Conservation (phyloP, 2,888 invertebrate species). For the Andrena chrysosceles region DNA sequence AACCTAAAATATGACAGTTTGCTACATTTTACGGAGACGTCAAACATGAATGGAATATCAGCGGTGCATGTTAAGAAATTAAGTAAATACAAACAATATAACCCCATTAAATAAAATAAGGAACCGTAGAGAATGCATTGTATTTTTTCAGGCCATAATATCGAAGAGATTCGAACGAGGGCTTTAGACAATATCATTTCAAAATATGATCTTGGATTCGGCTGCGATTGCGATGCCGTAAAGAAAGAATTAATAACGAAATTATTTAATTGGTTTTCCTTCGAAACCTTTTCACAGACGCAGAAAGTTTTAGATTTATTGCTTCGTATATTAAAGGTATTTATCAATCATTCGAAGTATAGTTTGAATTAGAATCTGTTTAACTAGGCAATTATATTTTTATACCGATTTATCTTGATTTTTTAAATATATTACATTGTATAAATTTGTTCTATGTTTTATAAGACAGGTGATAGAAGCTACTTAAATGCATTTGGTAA, state of each 20-base stretch:
- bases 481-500: slow-evolving; percentile 76
- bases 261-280: slow-evolving; percentile 88
- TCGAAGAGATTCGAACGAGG: slow-evolving; percentile 87
- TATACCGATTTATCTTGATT: not conserved
- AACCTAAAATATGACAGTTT: slow-evolving; percentile 52
- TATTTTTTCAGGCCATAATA: slow-evolving; percentile 85
- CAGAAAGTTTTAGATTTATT: slow-evolving; percentile 87
- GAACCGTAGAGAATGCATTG: not conserved
- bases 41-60: slow-evolving; percentile 72
- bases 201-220: slow-evolving; percentile 88
- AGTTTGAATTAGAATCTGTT: slow-evolving; percentile 73
- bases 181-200: slow-evolving; percentile 86
- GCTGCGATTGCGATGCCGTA: slow-evolving; percentile 87
- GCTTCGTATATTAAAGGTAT: slow-evolving; percentile 87
- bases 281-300: slow-evolving; percentile 86
- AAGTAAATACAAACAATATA: slow-evolving; percentile 64
- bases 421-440: not conserved
- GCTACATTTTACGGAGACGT: slow-evolving; percentile 61
- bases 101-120: not conserved
- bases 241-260: slow-evolving; percentile 87
- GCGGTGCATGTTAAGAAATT: slow-evolving; percentile 77
- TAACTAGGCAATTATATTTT: slow-evolving; percentile 52
- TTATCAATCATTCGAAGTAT: slow-evolving; percentile 21
- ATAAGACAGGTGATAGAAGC: slow-evolving; percentile 69
- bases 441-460: slow-evolving; percentile 21